Percentiles rank a stretch among this genome's conserved stretches.
These are phyloP conservation scores for Thomomys bottae DNA, from an alignment of 2,113 vertebrate species.

Conservation along the genomic window DNA sequence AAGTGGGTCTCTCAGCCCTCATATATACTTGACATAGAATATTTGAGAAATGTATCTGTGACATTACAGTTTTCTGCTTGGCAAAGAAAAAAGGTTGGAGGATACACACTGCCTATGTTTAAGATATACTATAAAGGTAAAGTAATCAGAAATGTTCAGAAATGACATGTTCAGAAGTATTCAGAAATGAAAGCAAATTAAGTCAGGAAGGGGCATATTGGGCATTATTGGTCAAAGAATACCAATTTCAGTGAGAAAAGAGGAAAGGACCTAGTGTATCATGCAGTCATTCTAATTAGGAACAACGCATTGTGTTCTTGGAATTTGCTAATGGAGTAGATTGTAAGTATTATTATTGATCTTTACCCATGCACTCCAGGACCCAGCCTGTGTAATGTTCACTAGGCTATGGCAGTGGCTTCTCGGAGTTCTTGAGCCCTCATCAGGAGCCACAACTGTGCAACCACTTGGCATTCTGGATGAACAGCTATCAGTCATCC, in stretches of 20 bases:
- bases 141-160: background rate
- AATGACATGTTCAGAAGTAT: background rate
- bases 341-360: background rate
- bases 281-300: background rate
- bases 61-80: background rate
- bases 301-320: background rate
- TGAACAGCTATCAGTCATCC: background rate
- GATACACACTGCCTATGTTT: background rate
- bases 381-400: background rate
- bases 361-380: background rate
- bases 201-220: background rate
- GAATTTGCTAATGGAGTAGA: background rate
- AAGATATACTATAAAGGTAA: background rate
- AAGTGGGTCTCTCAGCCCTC: too few relatives aligned
- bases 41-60: background rate
- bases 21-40: background rate
- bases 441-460: background rate
- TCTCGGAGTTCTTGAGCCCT: rapidly evolving
- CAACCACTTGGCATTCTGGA: background rate
- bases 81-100: background rate
- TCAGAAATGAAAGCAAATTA: background rate
- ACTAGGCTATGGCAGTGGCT: too few relatives aligned
- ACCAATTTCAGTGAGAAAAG: background rate
- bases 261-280: background rate
- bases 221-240: background rate